Base-by-base conservation (phyloP, 2,888 invertebrate species). In the Octodonta nipae region DNA sequence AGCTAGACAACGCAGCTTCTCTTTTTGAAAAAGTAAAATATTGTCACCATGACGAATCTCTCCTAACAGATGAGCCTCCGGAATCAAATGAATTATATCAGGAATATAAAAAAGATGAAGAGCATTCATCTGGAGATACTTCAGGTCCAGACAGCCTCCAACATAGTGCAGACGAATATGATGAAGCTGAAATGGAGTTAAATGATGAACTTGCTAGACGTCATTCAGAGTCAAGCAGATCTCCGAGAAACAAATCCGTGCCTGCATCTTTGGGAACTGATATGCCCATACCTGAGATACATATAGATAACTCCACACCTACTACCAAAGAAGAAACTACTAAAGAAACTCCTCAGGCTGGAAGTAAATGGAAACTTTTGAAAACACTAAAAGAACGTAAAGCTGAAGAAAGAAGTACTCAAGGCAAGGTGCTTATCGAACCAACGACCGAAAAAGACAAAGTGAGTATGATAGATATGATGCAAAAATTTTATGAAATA, bases 301-400 rank as follows among this genome's bases (percentile, higher is more conserved):
- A 65, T 47, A 64, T 69, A 31, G 67, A 68, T 12, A 34, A 50
- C 49, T 56, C 33, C 54, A 61, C 28, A 53, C 60, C 40, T 2
- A 42, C 43, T 5, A 42, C 32, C 5, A 51, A 54, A 36, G 56
- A 58, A 24, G 58, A 60, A 35, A 42, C 42, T 6, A 45, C 49
- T 4, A 60, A 57, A 8, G 40, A 40, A 2, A 57, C 66, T 8
- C 73, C 72, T 7, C 71, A 77, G 25, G 69, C 78, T 31, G 79
- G 84, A 5, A 87, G 87, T 54, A 87, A 87, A 58, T 89, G 89
- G 89, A 88, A 88, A 58, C 67, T 89, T 26, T 62, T 89, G 2
- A 89, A 88, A 61, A 87, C 88, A 1, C 61, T 89, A 15, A 88
- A 88, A 56, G 88, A 89, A 51, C 71, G 82, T 38, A 88, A 89